Conservation (phyloP, 30 jellyfish, hydroid and myxozoan genomes). For the Phacellophora camtschatica region DNA sequence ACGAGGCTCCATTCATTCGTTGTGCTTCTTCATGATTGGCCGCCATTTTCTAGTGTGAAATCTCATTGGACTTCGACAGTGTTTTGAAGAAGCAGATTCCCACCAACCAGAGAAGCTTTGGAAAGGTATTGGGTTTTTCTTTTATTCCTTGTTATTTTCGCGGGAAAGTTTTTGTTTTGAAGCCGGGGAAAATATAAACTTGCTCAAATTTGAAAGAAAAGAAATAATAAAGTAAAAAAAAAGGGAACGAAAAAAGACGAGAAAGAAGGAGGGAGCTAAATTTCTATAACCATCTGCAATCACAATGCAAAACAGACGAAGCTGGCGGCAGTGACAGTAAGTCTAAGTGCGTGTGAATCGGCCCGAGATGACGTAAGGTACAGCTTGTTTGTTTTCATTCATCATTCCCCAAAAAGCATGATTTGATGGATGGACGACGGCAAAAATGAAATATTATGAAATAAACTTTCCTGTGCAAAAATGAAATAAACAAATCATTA, state of each 20-base stretch:
- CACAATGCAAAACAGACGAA: no score
- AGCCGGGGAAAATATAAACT: neutral
- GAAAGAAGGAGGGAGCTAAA: neutral
- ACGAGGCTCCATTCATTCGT: neutral
- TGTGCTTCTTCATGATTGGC: slow-evolving; percentile 30
- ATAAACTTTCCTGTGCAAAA: no score
- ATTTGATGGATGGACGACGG: no score
- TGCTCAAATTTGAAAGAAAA: neutral
- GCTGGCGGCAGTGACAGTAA: no score
- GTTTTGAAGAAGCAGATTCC: slow-evolving; percentile 12
- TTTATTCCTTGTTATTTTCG: neutral
- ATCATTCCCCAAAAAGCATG: no score
- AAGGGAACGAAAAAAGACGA: neutral
- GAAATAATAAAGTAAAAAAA: no score
- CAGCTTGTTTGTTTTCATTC: no score
- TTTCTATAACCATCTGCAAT: no score
- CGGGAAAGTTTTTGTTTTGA: slow-evolving; percentile 3
- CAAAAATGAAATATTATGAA: no score
- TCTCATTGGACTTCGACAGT: slow-evolving; percentile 23
- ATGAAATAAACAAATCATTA: no score
- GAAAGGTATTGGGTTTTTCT: neutral
- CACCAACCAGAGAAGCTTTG: slow-evolving; percentile 15
- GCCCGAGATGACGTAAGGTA: no score
- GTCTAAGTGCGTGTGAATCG: no score
- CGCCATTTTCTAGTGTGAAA: slow-evolving; percentile 42